phyloP scores from a whole-genome alignment of 2,888 invertebrate species.

The Eupeodes luniger region DNA sequence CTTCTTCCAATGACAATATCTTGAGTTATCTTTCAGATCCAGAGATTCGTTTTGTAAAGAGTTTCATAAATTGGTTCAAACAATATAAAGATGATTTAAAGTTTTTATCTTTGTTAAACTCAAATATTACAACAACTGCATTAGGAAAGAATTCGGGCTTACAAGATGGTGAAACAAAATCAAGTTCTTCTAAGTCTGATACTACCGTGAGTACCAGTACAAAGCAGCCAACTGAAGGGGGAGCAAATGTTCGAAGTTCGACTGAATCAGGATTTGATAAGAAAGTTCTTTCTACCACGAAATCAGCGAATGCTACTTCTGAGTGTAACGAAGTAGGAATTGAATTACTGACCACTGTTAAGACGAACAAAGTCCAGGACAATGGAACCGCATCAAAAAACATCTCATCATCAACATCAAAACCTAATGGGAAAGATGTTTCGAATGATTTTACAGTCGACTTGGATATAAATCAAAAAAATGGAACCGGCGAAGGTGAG shows the following conservation, averaged over 20 bases:
- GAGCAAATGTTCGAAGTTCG: not conserved
- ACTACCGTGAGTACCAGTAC: no score
- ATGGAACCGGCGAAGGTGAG: constrained; percentile 68
- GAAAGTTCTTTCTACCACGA: not conserved
- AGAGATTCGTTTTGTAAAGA: constrained; percentile 54
- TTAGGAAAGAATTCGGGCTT: not conserved
- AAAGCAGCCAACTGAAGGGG: no score
- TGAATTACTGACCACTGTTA: not conserved
- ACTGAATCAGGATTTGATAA: constrained; percentile 2
- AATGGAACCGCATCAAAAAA: not conserved
- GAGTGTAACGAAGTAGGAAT: not conserved
- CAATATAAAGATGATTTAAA: constrained; percentile 15
- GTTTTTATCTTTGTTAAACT: not conserved
- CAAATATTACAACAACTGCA: not conserved
- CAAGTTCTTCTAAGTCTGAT: not conserved
- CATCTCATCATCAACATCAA: not conserved
- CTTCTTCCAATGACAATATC: not conserved
- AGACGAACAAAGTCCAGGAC: not conserved
- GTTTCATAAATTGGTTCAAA: constrained; percentile 67
- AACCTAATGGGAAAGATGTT: not conserved
- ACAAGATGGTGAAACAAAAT: not conserved
- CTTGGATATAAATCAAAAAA: constrained; percentile 65
- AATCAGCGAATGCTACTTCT: not conserved
- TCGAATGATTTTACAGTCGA: constrained; percentile 54
- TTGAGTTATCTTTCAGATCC: constrained; percentile 38